These are phyloP conservation scores for Centropristis striata DNA, from an alignment of 2,113 vertebrate species.

Conservation along the genomic window DNA sequence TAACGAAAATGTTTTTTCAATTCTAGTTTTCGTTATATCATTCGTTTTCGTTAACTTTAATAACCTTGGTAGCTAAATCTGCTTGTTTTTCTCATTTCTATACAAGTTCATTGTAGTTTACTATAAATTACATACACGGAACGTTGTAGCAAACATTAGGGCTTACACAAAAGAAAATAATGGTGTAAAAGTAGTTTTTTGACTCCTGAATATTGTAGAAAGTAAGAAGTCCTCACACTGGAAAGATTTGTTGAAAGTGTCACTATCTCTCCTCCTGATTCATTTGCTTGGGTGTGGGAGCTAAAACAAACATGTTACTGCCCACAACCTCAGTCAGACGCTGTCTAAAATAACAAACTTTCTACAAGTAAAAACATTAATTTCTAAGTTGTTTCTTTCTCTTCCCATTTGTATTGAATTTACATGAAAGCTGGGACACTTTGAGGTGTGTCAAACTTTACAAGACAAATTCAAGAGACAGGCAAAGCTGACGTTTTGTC, in stretches of 20 bases:
- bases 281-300: conserved; percentile 49
- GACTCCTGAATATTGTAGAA: not conserved
- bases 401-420: conserved; percentile 45
- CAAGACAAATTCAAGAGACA: conserved; percentile 56
- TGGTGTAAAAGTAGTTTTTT: not conserved
- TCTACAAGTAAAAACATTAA: conserved; percentile 30
- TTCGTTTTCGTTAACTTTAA: too few species aligned
- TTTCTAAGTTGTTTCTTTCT: conserved; percentile 25
- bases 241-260: not conserved
- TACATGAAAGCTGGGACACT: conserved; percentile 41
- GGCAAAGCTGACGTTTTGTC: not conserved
- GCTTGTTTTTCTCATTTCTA: not conserved
- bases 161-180: not conserved
- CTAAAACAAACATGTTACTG: conserved; percentile 5
- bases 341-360: conserved; percentile 39
- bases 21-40: too few species aligned
- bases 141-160: not conserved
- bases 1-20: too few species aligned
- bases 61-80: not conserved
- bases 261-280: conserved; percentile 4
- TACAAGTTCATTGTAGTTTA: not conserved
- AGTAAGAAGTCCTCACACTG: not conserved
- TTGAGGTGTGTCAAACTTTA: conserved; percentile 50
- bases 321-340: conserved; percentile 1
- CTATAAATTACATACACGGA: not conserved